These are phyloP conservation scores for Tinamus guttatus DNA, from an alignment of 2,113 vertebrate species.

Conservation along the genomic window DNA sequence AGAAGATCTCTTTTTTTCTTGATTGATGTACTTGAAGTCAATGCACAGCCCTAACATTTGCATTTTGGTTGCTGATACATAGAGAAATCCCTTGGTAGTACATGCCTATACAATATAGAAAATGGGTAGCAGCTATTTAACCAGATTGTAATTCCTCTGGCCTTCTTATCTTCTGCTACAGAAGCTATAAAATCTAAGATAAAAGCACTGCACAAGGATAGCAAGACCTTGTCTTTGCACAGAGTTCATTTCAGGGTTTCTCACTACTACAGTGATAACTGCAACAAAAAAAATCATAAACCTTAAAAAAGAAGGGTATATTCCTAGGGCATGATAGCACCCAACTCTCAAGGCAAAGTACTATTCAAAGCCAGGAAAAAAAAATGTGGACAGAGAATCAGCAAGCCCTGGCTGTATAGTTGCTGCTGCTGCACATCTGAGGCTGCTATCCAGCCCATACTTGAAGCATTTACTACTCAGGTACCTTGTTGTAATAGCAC, in stretches of 20 bases:
- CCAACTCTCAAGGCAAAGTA: background rate
- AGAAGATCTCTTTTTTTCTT: background rate
- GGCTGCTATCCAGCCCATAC: background rate
- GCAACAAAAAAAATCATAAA: background rate
- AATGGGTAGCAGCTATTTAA: background rate
- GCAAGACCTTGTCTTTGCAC: background rate
- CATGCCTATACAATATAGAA: background rate
- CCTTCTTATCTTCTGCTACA: rapidly evolving
- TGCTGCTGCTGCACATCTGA: background rate
- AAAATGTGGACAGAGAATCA: background rate
- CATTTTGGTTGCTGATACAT: background rate
- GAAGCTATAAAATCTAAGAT: background rate
- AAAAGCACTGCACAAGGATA: background rate
- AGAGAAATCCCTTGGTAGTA: background rate
- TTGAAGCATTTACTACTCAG: background rate
- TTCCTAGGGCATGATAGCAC: background rate
- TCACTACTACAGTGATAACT: background rate
- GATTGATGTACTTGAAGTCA: background rate
- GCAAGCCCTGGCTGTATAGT: background rate
- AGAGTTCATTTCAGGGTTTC: background rate
- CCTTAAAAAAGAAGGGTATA: background rate
- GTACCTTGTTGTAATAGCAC: background rate
- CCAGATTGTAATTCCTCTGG: background rate
- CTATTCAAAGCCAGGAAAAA: background rate
- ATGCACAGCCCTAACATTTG: background rate